A percentile compares a stretch with the other conserved stretches of the same genome.
Evolutionary conservation across 1,140 invertebrate genomes (phyloP).

Genomic region (Tetranychus cinnabarinus): DNA sequence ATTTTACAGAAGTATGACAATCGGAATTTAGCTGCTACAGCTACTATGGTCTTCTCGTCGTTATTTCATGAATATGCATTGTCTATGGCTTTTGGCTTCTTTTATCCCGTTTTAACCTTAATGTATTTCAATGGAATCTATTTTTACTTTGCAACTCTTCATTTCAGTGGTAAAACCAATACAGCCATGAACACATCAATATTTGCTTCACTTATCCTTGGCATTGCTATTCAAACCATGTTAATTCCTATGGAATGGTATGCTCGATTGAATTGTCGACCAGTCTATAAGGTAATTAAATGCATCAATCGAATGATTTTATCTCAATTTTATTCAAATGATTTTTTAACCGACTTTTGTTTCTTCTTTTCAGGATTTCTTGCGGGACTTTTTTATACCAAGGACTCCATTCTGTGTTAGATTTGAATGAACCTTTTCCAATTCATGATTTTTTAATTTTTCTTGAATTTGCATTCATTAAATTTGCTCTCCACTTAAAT

Average conservation of each 20-base stretch:
- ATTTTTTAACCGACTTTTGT: not conserved
- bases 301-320: too few species aligned
- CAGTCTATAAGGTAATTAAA: not conserved
- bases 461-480: too few species aligned
- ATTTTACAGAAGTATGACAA: too few species aligned
- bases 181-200: not conserved
- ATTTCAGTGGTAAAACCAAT: not conserved
- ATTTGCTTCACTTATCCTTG: not conserved
- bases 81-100: slow-evolving; percentile 22
- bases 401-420: not conserved
- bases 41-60: slow-evolving; percentile 22
- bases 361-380: not conserved
- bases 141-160: not conserved
- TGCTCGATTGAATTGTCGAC: not conserved
- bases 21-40: too few species aligned
- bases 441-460: too few species aligned
- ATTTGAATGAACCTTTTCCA: not conserved
- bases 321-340: too few species aligned
- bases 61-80: slow-evolving; percentile 27
- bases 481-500: too few species aligned
- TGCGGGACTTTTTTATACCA: not conserved
- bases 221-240: not conserved
- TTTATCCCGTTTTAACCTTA: slow-evolving; percentile 26
- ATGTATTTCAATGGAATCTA: slow-evolving; percentile 22
- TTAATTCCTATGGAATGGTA: not conserved